Evolutionary conservation across 2,113 vertebrate genomes (phyloP).

Genomic region (Anhinga rufa): DNA sequence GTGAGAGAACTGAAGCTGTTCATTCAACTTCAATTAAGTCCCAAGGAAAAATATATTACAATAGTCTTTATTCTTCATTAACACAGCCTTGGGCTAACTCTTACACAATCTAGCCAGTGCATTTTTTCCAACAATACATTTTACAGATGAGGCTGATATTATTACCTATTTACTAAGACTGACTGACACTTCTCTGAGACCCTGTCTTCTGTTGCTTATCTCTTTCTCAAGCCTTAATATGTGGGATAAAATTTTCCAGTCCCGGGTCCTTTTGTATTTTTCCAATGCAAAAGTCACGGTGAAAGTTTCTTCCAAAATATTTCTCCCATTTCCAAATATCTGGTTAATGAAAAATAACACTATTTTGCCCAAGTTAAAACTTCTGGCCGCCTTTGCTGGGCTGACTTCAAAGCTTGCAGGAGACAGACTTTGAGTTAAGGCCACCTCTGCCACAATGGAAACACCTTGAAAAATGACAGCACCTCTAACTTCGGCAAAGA

Average conservation of each 20-base stretch:
- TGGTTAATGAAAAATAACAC: background rate
- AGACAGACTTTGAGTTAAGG: background rate
- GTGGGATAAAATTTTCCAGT: background rate
- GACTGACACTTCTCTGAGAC: background rate
- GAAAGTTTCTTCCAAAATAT: background rate
- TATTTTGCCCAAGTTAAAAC: background rate
- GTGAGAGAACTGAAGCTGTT: conserved; percentile 15
- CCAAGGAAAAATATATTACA: background rate
- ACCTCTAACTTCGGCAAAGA: background rate
- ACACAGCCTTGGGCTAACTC: background rate
- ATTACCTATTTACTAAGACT: background rate
- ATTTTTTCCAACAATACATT: conserved; percentile 14
- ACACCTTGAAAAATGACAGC: background rate
- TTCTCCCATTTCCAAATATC: background rate
- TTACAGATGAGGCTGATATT: background rate
- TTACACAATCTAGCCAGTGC: conserved; percentile 1
- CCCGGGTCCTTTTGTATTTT: background rate
- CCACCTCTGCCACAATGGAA: background rate
- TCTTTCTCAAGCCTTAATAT: background rate
- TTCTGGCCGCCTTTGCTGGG: background rate
- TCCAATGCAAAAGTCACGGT: background rate
- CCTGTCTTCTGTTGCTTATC: background rate
- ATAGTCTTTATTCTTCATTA: conserved; percentile 30
- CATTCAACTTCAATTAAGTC: conserved; percentile 47
- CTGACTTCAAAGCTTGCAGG: background rate